phyloP scores from a whole-genome alignment of 2,113 vertebrate genomes.

The Spea multiplicata region DNA sequence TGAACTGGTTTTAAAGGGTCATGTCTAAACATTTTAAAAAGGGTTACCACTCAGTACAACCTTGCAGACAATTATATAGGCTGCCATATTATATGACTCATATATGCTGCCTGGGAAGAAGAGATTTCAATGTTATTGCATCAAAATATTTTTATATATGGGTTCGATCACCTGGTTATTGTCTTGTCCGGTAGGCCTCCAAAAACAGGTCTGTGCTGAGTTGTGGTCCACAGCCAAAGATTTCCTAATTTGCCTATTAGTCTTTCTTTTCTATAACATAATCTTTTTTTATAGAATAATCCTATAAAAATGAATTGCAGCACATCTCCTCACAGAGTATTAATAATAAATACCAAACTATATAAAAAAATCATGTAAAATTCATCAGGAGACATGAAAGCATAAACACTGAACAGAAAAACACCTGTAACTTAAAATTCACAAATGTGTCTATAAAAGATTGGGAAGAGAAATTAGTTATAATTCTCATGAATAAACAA shows the following conservation, averaged over 20 bases:
- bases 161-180: no score
- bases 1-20: no score
- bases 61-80: no score
- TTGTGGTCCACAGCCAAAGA: no score
- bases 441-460: constrained; percentile 36
- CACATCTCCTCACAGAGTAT: constrained; percentile 31
- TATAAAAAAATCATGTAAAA: constrained; percentile 44
- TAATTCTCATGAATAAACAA: constrained; percentile 42
- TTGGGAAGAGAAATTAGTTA: constrained; percentile 37
- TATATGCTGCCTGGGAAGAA: no score
- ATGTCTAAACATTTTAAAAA: no score
- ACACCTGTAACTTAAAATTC: constrained; percentile 46
- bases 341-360: constrained; percentile 44
- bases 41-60: no score
- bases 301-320: constrained; percentile 33
- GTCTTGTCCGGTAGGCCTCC: no score
- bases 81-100: no score
- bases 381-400: constrained; percentile 38
- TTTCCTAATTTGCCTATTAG: constrained; percentile 20
- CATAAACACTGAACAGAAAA: constrained; percentile 38
- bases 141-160: no score
- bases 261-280: constrained; percentile 17
- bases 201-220: no score
- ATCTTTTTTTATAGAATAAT: constrained; percentile 4
- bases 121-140: no score